Base-by-base conservation (phyloP, 1,140 invertebrate species). In the Drosophila leontia region DNA sequence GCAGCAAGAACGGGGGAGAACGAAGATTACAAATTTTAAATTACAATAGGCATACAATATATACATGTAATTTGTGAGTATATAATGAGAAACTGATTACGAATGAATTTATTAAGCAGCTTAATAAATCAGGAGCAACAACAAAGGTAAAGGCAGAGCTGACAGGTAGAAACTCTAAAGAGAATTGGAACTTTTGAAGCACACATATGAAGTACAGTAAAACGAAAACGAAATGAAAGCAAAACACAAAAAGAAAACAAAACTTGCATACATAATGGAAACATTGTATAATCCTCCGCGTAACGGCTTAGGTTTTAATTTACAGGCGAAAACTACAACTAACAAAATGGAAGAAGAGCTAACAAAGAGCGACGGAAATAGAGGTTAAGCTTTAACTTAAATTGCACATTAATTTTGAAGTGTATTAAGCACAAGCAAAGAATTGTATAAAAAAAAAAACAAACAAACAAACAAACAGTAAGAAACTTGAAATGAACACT, bases 371-470 rank as follows among this genome's bases (percentile, higher is more conserved):
- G 50, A 78, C 41, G 62, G 58, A 65, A 61, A 59, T 88, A 78
- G 82, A 80, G 45, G 78, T 77, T 87, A 80, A 84, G 84, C 80
- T 64, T 83, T 67, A 88, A 90, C 63, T 64, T 84, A 81, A 88
- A 84, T 90, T 88, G 84, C 84, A 88, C 85, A 88, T 88, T 88
- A 88, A 87, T 83, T 87, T 84, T 88, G 81, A 88, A 81, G 80
- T 88, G 84, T 88, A 88, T 86, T 67, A 80, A 84, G 84, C 84
- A 88, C 84, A 88, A 78, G 76, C 67, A 81, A 85, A 78, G 61
- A 82, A 86, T 79, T 85, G 78, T 82, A 86, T 69, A 82, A 81
- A 80, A 71, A 71, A 45, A 59, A 1, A 78, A 60, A 44, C 41
- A 13, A 45, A 59, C 23, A 78, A 60, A 44, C 41, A 13, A 62